Conservation (phyloP, 2,113 vertebrate genomes). For the Maccullochella peelii region DNA sequence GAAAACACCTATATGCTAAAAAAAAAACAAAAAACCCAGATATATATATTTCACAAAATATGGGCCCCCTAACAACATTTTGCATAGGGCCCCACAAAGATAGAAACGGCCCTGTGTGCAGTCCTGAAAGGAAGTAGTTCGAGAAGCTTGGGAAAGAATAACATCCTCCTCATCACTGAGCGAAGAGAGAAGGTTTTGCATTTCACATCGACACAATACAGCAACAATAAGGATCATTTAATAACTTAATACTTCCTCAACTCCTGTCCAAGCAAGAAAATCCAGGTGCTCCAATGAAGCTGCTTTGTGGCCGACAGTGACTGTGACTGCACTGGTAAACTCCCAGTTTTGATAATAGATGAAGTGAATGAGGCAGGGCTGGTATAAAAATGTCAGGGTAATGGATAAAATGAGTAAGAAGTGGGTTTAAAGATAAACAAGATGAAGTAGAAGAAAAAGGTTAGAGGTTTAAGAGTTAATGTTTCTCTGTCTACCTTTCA, state of each 20-base stretch:
- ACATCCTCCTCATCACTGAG: neutral
- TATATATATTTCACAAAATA: no score
- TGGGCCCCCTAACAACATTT: no score
- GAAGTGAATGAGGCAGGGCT: neutral
- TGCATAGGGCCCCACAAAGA: no score
- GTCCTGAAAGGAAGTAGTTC: slow-evolving; percentile 35
- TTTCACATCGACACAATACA: slow-evolving; percentile 28
- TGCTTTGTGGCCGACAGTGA: neutral
- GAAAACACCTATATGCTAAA: no score
- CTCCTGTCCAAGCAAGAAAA: neutral
- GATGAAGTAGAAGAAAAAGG: neutral
- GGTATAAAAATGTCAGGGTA: neutral
- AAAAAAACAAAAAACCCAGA: no score
- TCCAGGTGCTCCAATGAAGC: neutral
- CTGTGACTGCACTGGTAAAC: neutral
- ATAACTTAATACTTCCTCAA: slow-evolving; percentile 10
- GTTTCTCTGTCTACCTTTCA: slow-evolving; percentile 2
- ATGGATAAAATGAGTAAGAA: neutral
- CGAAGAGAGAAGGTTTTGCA: neutral
- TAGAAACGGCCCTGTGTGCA: no score
- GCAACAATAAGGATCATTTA: slow-evolving; percentile 13
- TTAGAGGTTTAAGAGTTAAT: neutral
- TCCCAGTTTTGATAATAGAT: neutral
- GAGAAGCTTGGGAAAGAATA: slow-evolving; percentile 23
- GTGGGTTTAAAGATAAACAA: neutral